Evolutionary conservation across 2,113 vertebrate genomes (phyloP).

Genomic region (Colossoma macropomum): DNA sequence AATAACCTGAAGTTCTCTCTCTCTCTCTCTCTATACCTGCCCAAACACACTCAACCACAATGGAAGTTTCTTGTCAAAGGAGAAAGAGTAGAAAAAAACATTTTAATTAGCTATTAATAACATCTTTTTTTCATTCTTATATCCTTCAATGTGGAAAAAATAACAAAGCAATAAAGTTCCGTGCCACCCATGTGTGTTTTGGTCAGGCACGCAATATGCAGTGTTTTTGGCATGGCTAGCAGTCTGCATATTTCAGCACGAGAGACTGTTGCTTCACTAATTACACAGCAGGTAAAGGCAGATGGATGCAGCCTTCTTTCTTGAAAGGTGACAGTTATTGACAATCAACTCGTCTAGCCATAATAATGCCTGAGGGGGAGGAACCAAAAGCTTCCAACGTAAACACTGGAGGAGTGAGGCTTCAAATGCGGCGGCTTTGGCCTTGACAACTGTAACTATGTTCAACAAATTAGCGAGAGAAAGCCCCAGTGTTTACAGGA

Average conservation of each 20-base stretch:
- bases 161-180: constrained; percentile 60
- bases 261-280: constrained; percentile 67
- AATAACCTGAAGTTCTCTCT: constrained; percentile 43
- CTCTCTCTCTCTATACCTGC: neutral
- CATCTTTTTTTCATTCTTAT: constrained; percentile 60
- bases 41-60: constrained; percentile 5
- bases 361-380: constrained; percentile 71
- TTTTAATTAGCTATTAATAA: constrained; percentile 62
- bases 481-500: constrained; percentile 60
- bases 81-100: neutral
- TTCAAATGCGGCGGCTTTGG: constrained; percentile 61
- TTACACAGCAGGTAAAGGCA: constrained; percentile 67
- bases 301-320: constrained; percentile 55
- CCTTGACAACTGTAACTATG: constrained; percentile 77
- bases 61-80: constrained; percentile 43
- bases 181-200: constrained; percentile 60
- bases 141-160: constrained; percentile 12
- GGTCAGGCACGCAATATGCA: constrained; percentile 51
- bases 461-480: constrained; percentile 74
- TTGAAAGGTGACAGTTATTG: constrained; percentile 74
- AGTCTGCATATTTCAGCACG: constrained; percentile 65
- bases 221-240: constrained; percentile 66
- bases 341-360: constrained; percentile 73
- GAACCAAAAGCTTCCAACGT: constrained; percentile 68
- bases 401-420: constrained; percentile 64